phyloP scores from a whole-genome alignment of 2,797 vertebrate genomes.

The Sarcoramphus papa region DNA sequence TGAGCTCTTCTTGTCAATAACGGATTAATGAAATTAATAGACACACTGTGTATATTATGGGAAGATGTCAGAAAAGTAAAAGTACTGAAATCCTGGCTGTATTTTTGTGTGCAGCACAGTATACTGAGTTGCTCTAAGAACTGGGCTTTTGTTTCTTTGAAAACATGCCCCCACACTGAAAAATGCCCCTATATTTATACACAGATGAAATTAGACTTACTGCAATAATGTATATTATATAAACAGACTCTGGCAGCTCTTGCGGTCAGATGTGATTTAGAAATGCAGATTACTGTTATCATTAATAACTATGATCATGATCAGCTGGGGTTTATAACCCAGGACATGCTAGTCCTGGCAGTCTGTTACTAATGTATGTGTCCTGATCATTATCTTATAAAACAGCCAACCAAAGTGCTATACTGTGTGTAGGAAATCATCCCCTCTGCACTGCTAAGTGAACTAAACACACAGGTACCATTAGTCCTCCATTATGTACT shows the following conservation, averaged over 20 bases:
- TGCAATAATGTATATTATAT: neutral
- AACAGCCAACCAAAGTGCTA: neutral
- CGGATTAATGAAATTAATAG: neutral
- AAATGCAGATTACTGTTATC: conserved; percentile 9
- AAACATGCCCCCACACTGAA: neutral
- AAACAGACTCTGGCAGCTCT: neutral
- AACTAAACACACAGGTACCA: conserved; percentile 19
- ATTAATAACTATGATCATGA: conserved; percentile 4
- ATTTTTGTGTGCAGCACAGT: neutral
- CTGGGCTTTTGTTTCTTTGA: neutral
- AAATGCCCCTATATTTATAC: neutral
- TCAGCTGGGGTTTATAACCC: conserved; percentile 6
- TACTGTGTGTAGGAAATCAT: neutral
- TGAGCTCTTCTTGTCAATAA: neutral
- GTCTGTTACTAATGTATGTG: conserved; percentile 11
- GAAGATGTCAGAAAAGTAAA: neutral
- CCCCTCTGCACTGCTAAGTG: conserved; percentile 1
- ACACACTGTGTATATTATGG: neutral
- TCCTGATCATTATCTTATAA: conserved; percentile 11
- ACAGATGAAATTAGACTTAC: neutral
- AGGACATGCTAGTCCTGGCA: neutral
- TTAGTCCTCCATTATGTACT: conserved; percentile 45
- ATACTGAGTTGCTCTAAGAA: neutral
- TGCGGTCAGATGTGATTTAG: neutral
- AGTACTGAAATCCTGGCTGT: neutral